Conservation (phyloP, 2,113 vertebrate genomes). For the Sorex araneus region DNA sequence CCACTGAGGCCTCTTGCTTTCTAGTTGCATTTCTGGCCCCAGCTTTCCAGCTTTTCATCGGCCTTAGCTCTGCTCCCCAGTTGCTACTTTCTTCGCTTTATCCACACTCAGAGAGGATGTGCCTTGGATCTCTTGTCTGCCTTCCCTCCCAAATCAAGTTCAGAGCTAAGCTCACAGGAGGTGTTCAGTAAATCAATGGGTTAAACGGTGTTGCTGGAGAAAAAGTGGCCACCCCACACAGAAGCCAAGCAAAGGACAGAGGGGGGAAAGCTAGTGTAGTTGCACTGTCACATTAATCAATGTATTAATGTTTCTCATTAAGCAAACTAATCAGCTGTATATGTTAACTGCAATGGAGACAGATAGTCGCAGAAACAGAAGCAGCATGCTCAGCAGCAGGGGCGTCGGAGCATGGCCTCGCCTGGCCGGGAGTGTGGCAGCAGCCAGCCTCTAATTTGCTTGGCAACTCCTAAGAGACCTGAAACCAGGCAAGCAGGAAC, state of each 20-base stretch:
- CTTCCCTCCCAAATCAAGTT: neutral
- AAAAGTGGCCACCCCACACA: neutral
- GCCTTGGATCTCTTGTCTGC: neutral
- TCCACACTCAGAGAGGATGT: neutral
- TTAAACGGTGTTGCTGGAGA: neutral
- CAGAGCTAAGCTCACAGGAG: neutral
- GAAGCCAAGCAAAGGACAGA: neutral
- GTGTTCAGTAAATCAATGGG: neutral
- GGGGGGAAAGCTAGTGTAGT: neutral
- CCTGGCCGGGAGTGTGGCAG: neutral
- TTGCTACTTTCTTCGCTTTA: neutral
- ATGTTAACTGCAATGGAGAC: neutral
- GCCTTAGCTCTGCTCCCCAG: rapidly evolving
- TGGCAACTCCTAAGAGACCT: neutral
- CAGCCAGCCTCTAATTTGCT: neutral
- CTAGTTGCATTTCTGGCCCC: neutral
- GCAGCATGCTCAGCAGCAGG: neutral
- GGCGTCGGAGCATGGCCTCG: neutral
- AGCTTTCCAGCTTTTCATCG: neutral
- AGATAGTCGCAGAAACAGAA: conserved; percentile 12
- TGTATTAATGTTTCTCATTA: conserved; percentile 25
- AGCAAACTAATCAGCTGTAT: conserved; percentile 32
- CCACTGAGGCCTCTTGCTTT: neutral
- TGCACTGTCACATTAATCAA: neutral
- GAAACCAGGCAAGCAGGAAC: neutral